Conservation (phyloP, 2,888 invertebrate species). For the Patella depressa region DNA sequence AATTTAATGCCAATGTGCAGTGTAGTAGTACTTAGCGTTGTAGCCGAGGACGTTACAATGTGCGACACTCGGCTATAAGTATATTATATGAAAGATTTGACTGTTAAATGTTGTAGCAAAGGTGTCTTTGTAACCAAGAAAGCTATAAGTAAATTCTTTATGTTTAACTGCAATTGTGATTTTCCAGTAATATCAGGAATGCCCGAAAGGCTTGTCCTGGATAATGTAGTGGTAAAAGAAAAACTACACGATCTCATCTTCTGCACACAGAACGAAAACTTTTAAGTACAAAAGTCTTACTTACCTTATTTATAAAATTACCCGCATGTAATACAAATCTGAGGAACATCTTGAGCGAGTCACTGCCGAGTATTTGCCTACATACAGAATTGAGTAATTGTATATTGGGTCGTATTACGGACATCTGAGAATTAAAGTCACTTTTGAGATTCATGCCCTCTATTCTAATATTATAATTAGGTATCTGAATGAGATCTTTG, state of each 20-base stretch:
- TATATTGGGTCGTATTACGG: slow-evolving; percentile 90
- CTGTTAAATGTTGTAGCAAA: too few species aligned
- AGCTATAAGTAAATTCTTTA: neutral
- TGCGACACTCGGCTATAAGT: too few species aligned
- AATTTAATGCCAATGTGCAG: too few species aligned
- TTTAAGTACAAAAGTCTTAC: slow-evolving; percentile 45
- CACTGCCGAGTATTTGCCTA: slow-evolving; percentile 78
- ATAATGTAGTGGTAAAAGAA: neutral
- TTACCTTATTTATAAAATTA: slow-evolving; percentile 93
- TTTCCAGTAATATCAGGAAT: too few species aligned
- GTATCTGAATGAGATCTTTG: slow-evolving; percentile 67
- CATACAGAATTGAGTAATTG: slow-evolving; percentile 91
- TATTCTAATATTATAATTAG: slow-evolving; percentile 88
- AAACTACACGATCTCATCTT: neutral
- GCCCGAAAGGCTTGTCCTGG: too few species aligned
- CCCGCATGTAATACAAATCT: slow-evolving; percentile 96
- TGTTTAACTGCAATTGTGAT: too few species aligned
- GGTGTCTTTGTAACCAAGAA: too few species aligned
- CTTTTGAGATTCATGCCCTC: slow-evolving; percentile 96
- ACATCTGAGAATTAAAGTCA: slow-evolving; percentile 91
- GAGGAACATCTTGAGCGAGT: slow-evolving; percentile 86
- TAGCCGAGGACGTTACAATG: too few species aligned
- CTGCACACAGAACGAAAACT: slow-evolving; percentile 1
- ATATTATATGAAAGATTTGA: too few species aligned
- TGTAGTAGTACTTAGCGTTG: too few species aligned